Conservation (phyloP, 2,888 invertebrate genomes). For the Hemicrepidius hirtus region DNA sequence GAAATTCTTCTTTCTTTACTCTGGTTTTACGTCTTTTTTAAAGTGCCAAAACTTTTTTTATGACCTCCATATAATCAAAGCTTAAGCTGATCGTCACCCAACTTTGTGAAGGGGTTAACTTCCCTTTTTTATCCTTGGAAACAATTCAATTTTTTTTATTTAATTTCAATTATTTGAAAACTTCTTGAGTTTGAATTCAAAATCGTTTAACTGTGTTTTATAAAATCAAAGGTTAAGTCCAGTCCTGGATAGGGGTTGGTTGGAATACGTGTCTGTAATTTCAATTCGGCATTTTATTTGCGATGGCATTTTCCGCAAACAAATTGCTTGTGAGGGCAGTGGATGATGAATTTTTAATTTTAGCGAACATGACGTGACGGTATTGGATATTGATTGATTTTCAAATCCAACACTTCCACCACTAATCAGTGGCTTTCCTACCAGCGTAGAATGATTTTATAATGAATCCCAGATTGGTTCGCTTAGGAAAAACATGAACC, state of each 20-base stretch:
- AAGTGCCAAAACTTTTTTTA: too few species aligned
- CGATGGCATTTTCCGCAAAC: constrained; percentile 49
- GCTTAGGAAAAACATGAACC: neutral
- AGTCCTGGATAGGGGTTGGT: constrained; percentile 35
- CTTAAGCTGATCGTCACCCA: too few species aligned
- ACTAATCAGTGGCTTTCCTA: constrained; percentile 39
- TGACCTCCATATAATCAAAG: too few species aligned
- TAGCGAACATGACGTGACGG: constrained; percentile 48
- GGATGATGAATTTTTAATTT: constrained; percentile 58
- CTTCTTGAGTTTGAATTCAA: too few species aligned
- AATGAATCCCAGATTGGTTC: constrained; percentile 7
- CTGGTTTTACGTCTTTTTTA: too few species aligned
- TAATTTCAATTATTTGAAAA: too few species aligned
- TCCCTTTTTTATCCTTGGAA: too few species aligned
- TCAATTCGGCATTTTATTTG: constrained; percentile 52
- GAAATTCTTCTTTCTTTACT: too few species aligned
- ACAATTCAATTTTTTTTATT: too few species aligned
- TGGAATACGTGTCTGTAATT: constrained; percentile 49
- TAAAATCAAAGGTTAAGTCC: constrained; percentile 39
- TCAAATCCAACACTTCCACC: constrained; percentile 38
- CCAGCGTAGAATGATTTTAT: constrained; percentile 20
- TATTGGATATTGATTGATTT: constrained; percentile 53
- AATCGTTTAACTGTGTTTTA: too few species aligned
- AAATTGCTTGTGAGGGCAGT: constrained; percentile 54
- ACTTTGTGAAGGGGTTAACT: too few species aligned